Percentiles rank a stretch among this genome's conserved stretches.
Conservation (phyloP, 1,140 invertebrate species). For the Papilio polyxenes region DNA sequence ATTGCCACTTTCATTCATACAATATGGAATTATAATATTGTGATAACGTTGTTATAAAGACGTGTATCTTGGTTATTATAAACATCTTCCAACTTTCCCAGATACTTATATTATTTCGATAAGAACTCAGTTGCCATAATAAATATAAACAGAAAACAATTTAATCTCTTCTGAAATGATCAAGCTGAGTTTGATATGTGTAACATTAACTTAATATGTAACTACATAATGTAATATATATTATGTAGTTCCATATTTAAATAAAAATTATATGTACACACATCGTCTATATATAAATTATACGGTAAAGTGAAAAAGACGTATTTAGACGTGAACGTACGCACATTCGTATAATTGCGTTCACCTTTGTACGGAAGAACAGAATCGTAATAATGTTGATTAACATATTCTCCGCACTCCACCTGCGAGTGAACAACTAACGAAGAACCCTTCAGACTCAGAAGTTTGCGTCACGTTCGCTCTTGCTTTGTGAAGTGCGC, state of each 20-base stretch:
- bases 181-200: not conserved
- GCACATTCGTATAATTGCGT: conserved; percentile 1
- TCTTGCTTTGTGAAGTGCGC: conserved; percentile 69
- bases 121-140: no score
- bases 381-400: conserved; percentile 42
- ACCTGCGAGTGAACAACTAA: conserved; percentile 70
- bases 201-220: not conserved
- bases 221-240: not conserved
- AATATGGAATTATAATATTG: not conserved
- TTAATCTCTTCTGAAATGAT: not conserved
- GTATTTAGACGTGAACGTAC: not conserved
- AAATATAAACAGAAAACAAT: no score
- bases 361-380: conserved; percentile 36
- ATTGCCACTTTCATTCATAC: not conserved
- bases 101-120: no score
- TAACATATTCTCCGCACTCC: conserved; percentile 57
- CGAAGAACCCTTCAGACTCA: conserved; percentile 62
- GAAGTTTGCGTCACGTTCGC: conserved; percentile 70
- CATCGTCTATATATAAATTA: not conserved
- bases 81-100: not conserved
- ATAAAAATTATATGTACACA: not conserved
- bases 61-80: not conserved
- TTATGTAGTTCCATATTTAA: not conserved
- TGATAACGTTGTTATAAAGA: not conserved
- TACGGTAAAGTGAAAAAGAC: not conserved